Evolutionary conservation across 1,140 invertebrate species (phyloP).

Genomic region (Araneus ventricosus): DNA sequence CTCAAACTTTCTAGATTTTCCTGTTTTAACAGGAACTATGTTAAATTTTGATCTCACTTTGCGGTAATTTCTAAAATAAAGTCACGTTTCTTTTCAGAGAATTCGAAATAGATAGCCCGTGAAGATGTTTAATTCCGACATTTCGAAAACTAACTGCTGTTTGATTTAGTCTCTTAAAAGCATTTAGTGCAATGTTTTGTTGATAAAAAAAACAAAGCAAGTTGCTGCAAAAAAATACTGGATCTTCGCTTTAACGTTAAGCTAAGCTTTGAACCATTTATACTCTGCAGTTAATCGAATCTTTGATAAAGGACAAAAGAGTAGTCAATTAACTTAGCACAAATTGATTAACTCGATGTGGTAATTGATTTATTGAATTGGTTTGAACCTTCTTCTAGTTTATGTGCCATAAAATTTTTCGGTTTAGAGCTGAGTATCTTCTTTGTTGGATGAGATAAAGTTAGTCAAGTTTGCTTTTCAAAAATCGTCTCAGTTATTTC

Average conservation of each 20-base stretch:
- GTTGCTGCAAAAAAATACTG: background rate
- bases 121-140: background rate
- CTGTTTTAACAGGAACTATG: no score
- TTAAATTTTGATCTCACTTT: no score
- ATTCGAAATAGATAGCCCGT: no score
- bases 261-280: conserved; percentile 19
- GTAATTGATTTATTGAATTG: conserved; percentile 71
- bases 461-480: background rate
- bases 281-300: conserved; percentile 43
- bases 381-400: conserved; percentile 21
- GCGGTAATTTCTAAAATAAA: no score
- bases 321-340: conserved; percentile 19
- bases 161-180: background rate
- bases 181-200: background rate
- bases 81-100: no score
- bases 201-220: background rate
- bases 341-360: conserved; percentile 50
- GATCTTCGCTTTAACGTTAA: background rate
- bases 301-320: conserved; percentile 60
- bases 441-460: background rate
- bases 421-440: background rate
- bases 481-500: background rate
- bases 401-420: conserved; percentile 30
- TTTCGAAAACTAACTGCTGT: background rate
- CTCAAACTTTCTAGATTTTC: no score